phyloP scores from a whole-genome alignment of 2,113 vertebrate genomes.

The Rhagologus leucostigma region DNA sequence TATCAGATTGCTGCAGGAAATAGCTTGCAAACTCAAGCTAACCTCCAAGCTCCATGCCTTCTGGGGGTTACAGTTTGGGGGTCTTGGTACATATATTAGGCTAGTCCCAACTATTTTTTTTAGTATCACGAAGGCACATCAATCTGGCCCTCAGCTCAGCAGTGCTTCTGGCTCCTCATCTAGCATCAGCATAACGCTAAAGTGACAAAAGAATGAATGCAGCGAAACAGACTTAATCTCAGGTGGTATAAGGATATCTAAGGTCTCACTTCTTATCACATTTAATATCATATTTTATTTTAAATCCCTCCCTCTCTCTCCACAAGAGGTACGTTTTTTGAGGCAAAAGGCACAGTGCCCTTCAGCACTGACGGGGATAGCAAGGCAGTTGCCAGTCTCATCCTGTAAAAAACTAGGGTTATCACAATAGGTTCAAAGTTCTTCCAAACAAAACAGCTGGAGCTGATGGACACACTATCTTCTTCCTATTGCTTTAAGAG shows the following conservation, averaged over 20 bases:
- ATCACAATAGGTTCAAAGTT: background rate
- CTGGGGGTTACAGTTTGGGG: background rate
- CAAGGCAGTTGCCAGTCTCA: background rate
- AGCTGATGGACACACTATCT: background rate
- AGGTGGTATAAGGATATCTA: background rate
- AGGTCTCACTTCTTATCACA: background rate
- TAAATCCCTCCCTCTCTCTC: background rate
- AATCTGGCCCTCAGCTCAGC: background rate
- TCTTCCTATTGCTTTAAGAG: background rate
- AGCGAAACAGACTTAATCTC: fast-evolving
- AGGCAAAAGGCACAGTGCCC: background rate
- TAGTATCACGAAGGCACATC: fast-evolving
- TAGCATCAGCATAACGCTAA: background rate
- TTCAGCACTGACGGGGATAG: fast-evolving
- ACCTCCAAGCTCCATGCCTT: background rate
- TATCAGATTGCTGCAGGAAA: background rate
- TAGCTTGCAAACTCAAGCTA: background rate
- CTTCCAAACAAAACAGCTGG: background rate
- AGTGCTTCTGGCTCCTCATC: background rate
- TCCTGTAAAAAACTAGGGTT: background rate
- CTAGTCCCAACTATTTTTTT: background rate
- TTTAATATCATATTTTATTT: background rate
- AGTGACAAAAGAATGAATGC: background rate
- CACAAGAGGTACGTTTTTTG: background rate
- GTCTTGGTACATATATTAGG: background rate